phyloP scores from a whole-genome alignment of 2,888 invertebrate genomes.

The Polydrusus tereticollis region DNA sequence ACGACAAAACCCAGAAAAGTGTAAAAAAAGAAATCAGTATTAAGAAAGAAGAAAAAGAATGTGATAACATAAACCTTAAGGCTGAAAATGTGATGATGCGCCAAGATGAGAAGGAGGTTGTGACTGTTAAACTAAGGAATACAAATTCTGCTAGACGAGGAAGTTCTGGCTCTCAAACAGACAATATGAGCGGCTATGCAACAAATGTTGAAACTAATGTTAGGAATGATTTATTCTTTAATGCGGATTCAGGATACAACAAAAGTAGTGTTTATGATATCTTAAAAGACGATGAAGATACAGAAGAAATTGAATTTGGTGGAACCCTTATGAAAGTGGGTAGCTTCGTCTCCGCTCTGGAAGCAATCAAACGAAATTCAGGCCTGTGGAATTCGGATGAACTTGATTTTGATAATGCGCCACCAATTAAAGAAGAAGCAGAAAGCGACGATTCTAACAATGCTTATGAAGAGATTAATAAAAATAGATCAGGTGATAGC shows the following conservation, averaged over 20 bases:
- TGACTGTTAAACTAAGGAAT: conserved; percentile 41
- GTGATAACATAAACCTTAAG: conserved; percentile 49
- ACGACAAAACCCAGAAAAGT: conserved; percentile 57
- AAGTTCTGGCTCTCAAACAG: not conserved
- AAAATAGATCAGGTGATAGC: not conserved
- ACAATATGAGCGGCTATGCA: conserved; percentile 1
- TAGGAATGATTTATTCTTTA: conserved; percentile 28
- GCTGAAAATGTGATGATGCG: conserved; percentile 32
- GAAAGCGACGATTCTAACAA: conserved; percentile 2
- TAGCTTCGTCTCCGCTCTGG: conserved; percentile 53
- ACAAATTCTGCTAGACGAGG: conserved; percentile 23
- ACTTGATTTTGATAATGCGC: conserved; percentile 4
- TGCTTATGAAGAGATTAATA: conserved; percentile 5
- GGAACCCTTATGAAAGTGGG: conserved; percentile 55
- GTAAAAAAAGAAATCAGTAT: conserved; percentile 47
- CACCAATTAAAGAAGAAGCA: conserved; percentile 34
- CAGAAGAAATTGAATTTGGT: conserved; percentile 18
- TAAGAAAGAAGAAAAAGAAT: conserved; percentile 33
- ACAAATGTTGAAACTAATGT: not conserved
- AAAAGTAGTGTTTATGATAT: conserved; percentile 40
- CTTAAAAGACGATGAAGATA: conserved; percentile 27
- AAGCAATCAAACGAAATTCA: conserved; percentile 53
- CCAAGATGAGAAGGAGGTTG: conserved; percentile 25
- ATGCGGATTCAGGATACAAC: conserved; percentile 15
- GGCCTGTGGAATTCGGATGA: conserved; percentile 51